Percentiles rank a stretch among this genome's conserved stretches.
Conservation (phyloP, 2,113 vertebrate genomes). For the Meriones unguiculatus region DNA sequence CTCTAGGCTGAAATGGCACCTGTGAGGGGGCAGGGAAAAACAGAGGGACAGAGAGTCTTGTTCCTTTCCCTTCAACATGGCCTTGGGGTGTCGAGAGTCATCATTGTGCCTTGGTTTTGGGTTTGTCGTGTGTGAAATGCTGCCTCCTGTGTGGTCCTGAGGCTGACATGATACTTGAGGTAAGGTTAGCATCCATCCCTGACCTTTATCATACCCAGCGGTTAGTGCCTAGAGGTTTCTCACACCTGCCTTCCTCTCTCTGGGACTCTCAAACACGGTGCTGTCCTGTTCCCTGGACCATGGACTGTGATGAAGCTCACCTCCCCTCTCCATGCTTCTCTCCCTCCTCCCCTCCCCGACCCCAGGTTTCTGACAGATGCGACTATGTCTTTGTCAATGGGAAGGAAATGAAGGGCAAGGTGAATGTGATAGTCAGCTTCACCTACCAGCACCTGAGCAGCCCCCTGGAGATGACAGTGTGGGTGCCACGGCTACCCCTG, state of each 20-base stretch:
- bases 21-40: no score
- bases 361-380: conserved; percentile 96
- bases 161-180: background rate
- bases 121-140: background rate
- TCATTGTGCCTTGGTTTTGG: background rate
- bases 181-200: background rate
- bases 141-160: background rate
- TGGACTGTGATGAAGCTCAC: background rate
- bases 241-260: background rate
- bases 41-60: background rate
- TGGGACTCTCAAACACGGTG: fast-evolving
- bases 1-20: background rate
- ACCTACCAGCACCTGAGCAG: conserved; percentile 95
- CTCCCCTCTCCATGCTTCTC: background rate
- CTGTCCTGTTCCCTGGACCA: background rate
- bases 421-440: conserved; percentile 93
- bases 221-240: background rate
- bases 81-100: background rate
- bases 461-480: conserved; percentile 93
- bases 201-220: no score
- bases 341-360: background rate
- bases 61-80: background rate
- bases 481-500: conserved; percentile 94
- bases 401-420: conserved; percentile 94
- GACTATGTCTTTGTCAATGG: conserved; percentile 97